These are phyloP conservation scores for Clunio marinus DNA, from an alignment of 2,888 invertebrate species.

Conservation along the genomic window DNA sequence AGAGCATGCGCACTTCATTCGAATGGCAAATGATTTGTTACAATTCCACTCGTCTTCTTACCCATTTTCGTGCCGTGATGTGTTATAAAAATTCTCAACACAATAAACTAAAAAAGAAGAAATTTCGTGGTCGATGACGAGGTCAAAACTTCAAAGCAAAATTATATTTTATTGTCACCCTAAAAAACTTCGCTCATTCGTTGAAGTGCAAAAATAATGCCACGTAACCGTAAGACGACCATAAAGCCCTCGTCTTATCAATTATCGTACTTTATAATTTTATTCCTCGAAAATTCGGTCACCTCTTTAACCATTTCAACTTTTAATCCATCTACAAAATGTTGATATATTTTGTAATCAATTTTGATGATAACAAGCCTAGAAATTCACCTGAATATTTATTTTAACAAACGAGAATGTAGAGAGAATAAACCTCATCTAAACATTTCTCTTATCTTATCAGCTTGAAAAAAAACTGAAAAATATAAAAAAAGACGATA, in stretches of 20 bases:
- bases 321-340: neutral
- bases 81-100: too few species aligned
- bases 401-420: neutral
- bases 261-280: neutral
- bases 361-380: neutral
- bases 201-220: neutral
- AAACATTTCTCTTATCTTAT: neutral
- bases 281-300: neutral
- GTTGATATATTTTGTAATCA: slow-evolving; percentile 6
- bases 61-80: too few species aligned
- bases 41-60: neutral
- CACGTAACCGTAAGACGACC: neutral
- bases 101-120: too few species aligned
- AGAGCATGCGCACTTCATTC: neutral
- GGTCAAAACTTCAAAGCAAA: too few species aligned
- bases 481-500: neutral
- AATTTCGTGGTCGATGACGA: too few species aligned
- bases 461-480: neutral
- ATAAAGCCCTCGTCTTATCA: neutral
- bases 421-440: neutral
- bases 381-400: neutral
- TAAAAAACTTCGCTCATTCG: too few species aligned
- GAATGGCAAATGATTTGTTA: neutral
- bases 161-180: too few species aligned
- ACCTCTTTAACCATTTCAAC: neutral